Conservation (phyloP, 2,113 vertebrate species). For the Tupaia tana region DNA sequence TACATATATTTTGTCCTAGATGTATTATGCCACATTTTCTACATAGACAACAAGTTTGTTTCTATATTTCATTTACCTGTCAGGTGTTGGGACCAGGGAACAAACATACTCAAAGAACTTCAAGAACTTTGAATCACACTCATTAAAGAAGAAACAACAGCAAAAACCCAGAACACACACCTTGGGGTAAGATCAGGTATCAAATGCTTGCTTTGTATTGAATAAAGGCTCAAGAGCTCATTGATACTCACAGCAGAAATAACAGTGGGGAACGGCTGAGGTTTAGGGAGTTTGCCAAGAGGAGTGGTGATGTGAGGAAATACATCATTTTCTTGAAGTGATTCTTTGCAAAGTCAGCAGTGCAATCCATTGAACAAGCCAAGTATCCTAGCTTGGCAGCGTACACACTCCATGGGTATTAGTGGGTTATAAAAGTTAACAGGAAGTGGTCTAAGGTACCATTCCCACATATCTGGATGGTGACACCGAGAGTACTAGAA, state of each 20-base stretch:
- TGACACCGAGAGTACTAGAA: neutral
- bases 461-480: neutral
- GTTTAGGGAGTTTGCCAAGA: neutral
- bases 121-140: neutral
- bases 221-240: neutral
- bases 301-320: neutral
- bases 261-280: neutral
- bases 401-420: neutral
- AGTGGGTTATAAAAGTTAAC: neutral
- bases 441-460: neutral
- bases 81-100: neutral
- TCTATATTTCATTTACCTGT: neutral
- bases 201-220: neutral
- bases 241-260: neutral
- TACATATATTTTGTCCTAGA: neutral
- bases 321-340: neutral
- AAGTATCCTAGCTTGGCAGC: neutral
- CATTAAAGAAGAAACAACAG: neutral
- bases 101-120: neutral
- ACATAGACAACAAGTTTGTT: neutral
- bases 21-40: conserved; percentile 19
- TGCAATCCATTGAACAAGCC: neutral
- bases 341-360: neutral
- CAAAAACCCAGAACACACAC: neutral
- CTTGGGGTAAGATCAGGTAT: neutral